Percentiles rank a stretch among this genome's conserved stretches.
phyloP scores from a whole-genome alignment of 2,113 vertebrate genomes.

The Gnathonemus longibarbis region DNA sequence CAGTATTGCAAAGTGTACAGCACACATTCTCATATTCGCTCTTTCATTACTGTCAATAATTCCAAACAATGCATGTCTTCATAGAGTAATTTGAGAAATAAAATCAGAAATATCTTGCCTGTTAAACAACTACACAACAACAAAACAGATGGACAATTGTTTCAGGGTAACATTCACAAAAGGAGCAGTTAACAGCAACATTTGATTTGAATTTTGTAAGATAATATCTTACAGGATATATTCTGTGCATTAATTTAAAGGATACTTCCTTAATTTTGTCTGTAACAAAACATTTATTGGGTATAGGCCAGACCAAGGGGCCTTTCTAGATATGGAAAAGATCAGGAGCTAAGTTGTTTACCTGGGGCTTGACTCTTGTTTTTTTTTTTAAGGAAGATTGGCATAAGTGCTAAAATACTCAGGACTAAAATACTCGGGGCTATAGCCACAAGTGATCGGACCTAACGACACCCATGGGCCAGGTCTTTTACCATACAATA shows the following conservation, averaged over 20 bases:
- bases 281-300: neutral
- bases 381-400: too few species aligned
- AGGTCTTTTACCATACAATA: neutral
- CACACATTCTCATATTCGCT: neutral
- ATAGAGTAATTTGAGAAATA: neutral
- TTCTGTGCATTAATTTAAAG: neutral
- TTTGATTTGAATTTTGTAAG: neutral
- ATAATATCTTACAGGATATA: neutral
- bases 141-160: neutral
- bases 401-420: too few species aligned
- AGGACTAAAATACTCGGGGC: too few species aligned
- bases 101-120: neutral
- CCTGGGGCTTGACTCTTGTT: too few species aligned
- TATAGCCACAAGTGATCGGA: too few species aligned
- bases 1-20: neutral
- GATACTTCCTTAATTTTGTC: neutral
- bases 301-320: neutral
- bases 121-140: neutral
- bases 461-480: neutral
- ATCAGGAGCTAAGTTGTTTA: too few species aligned
- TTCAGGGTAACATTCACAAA: neutral
- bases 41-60: neutral
- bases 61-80: neutral
- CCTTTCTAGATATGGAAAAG: too few species aligned
- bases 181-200: neutral